These are phyloP conservation scores for Allophyes oxyacanthae DNA, from an alignment of 2,888 invertebrate genomes.

Conservation along the genomic window DNA sequence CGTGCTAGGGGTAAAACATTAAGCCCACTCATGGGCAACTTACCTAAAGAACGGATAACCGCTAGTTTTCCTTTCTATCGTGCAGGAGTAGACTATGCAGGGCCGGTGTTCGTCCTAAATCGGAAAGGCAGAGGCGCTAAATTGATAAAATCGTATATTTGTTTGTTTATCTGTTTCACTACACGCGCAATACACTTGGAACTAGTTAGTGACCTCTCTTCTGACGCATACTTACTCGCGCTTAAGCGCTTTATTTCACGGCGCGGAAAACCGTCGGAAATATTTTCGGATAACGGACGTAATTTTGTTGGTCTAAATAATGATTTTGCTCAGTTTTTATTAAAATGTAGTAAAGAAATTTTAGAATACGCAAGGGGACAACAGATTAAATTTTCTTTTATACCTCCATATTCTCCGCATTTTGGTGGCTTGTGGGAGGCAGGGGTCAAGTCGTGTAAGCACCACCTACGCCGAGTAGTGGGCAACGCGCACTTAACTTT, in stretches of 20 bases:
- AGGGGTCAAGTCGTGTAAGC: neutral
- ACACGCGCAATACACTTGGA: neutral
- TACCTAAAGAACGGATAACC: conserved; percentile 3
- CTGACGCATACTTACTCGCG: conserved; percentile 16
- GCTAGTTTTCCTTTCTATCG: conserved; percentile 15
- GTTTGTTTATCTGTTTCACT: conserved; percentile 14
- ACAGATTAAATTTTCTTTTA: too few relatives aligned
- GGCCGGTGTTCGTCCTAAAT: conserved; percentile 7
- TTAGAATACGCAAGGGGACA: too few relatives aligned
- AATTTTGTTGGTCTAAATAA: conserved; percentile 17
- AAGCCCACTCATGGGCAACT: conserved; percentile 8
- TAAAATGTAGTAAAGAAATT: too few relatives aligned
- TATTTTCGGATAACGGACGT: conserved; percentile 20
- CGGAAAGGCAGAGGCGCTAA: conserved; percentile 11
- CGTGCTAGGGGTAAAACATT: conserved; percentile 10
- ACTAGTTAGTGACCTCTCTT: neutral
- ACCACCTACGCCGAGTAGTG: neutral
- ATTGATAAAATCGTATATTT: conserved; percentile 5
- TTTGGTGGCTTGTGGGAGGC: neutral
- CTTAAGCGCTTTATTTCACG: conserved; percentile 22
- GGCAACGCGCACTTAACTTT: neutral
- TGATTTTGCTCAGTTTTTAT: conserved; percentile 2
- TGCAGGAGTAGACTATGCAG: conserved; percentile 12
- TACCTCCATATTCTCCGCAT: neutral
- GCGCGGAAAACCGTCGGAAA: conserved; percentile 16